phyloP scores from a whole-genome alignment of 2,888 invertebrate genomes.

The Flexamia atlantica region DNA sequence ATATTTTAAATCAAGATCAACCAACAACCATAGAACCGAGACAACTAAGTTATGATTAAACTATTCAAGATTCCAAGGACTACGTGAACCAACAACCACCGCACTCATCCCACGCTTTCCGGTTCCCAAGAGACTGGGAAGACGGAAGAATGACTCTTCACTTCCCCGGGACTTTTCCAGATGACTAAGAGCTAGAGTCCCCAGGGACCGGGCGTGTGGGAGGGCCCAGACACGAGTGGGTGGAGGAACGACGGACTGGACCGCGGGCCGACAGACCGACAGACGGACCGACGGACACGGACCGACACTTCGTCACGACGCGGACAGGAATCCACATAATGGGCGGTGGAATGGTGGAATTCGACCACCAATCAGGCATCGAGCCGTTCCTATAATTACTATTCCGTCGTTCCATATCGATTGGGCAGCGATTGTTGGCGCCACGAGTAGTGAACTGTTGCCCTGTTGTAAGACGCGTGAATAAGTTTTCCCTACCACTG shows the following conservation, averaged over 20 bases:
- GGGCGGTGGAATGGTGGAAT: not conserved
- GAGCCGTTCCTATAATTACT: conserved; percentile 9
- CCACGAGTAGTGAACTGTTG: too few relatives aligned
- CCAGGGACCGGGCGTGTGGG: not conserved
- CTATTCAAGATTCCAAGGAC: too few relatives aligned
- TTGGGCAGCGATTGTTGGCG: too few relatives aligned
- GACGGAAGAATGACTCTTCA: not conserved
- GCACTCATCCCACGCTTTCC: too few relatives aligned
- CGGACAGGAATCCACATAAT: conserved; percentile 1
- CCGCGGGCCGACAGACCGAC: not conserved
- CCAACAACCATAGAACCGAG: too few relatives aligned
- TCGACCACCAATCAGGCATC: not conserved
- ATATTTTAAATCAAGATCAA: too few relatives aligned
- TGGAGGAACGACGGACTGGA: not conserved
- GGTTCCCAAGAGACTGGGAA: too few relatives aligned
- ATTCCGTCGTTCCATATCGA: not conserved
- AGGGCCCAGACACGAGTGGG: not conserved
- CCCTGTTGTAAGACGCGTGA: too few relatives aligned
- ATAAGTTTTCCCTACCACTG: too few relatives aligned
- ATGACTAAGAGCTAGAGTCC: not conserved
- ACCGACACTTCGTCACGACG: not conserved
- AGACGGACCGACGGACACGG: not conserved
- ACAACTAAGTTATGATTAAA: too few relatives aligned
- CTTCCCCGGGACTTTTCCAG: not conserved
- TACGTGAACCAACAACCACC: too few relatives aligned